Evolutionary conservation across 2,888 invertebrate genomes (phyloP).

Genomic region (Nipponacmea schrenckii): DNA sequence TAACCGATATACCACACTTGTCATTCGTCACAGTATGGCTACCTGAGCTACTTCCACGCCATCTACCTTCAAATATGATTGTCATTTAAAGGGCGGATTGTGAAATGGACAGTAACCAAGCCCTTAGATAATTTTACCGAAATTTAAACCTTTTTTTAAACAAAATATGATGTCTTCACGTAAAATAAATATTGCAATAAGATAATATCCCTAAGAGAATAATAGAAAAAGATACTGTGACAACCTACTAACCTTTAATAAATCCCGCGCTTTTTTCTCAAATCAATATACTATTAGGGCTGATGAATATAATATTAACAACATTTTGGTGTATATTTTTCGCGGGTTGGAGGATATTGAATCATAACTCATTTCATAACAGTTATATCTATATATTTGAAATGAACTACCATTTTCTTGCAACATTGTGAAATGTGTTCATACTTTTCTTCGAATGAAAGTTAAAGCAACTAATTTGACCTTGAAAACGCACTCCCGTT

Average conservation of each 20-base stretch:
- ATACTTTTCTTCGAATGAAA: no score
- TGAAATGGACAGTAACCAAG: neutral
- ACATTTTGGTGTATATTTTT: no score
- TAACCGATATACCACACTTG: neutral
- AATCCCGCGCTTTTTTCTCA: neutral
- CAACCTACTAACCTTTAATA: neutral
- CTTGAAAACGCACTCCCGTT: no score
- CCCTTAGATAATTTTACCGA: neutral
- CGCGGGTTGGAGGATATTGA: no score
- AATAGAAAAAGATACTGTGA: neutral
- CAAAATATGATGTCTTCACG: neutral
- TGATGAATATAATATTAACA: no score
- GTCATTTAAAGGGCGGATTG: neutral
- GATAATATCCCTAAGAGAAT: neutral
- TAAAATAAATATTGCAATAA: neutral
- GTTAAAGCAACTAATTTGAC: no score
- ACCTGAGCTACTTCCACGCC: neutral
- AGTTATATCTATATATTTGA: no score
- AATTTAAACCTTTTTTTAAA: no score
- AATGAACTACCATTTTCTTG: no score
- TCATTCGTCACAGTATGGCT: neutral
- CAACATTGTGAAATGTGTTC: no score
- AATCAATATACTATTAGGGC: neutral
- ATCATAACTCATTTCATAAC: no score
- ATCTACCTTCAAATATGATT: slow-evolving; percentile 4